phyloP scores from a whole-genome alignment of 2,113 vertebrate genomes.

The Menidia beryllina region DNA sequence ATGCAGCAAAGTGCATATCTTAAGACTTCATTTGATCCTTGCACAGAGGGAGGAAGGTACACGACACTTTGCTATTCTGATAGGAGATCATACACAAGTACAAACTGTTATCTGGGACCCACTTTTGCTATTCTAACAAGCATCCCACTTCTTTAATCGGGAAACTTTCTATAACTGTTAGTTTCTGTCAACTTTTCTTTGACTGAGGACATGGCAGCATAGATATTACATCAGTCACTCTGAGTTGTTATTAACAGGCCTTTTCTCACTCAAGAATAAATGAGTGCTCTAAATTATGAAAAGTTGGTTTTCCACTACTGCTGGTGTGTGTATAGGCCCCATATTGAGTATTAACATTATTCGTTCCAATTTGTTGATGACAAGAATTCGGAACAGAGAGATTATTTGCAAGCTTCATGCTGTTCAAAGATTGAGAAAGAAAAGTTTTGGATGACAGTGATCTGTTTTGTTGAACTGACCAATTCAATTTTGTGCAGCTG shows the following conservation, averaged over 20 bases:
- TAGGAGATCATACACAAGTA: conserved; percentile 39
- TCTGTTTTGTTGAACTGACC: conserved; percentile 12
- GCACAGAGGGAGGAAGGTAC: conserved; percentile 69
- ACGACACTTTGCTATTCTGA: conserved; percentile 48
- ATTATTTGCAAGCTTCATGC: conserved; percentile 51
- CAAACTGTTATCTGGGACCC: conserved; percentile 23
- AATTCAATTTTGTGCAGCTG: not conserved
- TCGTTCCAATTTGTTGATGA: conserved; percentile 54
- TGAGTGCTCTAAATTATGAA: conserved; percentile 20
- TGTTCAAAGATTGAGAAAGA: conserved; percentile 30
- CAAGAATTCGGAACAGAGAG: conserved; percentile 31
- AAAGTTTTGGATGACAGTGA: conserved; percentile 22
- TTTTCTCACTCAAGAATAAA: conserved; percentile 49
- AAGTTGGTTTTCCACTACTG: conserved; percentile 45
- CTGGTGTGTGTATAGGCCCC: conserved; percentile 27
- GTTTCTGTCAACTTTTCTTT: conserved; percentile 60
- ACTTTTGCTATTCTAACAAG: conserved; percentile 61
- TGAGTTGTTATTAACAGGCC: conserved; percentile 35
- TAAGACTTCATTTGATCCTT: conserved; percentile 80
- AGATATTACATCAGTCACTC: conserved; percentile 71
- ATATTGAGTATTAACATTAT: conserved; percentile 26
- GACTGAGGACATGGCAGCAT: conserved; percentile 61
- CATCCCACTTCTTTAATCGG: conserved; percentile 50
- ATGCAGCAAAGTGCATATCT: conserved; percentile 82
- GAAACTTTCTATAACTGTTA: conserved; percentile 59